Base-by-base conservation (phyloP, 2,797 vertebrate genomes). In the Xenops minutus region DNA sequence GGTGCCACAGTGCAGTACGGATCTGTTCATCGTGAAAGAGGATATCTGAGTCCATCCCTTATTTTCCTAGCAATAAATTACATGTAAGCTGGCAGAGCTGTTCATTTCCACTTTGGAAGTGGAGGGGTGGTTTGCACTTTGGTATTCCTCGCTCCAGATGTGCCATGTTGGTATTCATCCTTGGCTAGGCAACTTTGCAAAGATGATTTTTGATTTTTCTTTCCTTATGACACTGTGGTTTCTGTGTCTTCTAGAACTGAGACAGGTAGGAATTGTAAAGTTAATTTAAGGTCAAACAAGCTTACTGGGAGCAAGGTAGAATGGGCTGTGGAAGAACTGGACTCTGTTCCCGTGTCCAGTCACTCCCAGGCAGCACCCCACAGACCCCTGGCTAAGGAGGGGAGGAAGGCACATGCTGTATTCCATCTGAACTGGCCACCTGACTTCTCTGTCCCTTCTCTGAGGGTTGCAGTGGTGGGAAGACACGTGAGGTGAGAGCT, bases 61-160 rank as follows among this genome's bases (percentile, higher is more conserved):
- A 30, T 84, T 95, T 93, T 93, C 51, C 37, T 66, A 75, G 51
- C 83, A 59, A 41, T 88, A 92, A 93, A 85, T 92, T 51, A 43
- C 24, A 19, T 34, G 29, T 37, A 44, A 76, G 41, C 34, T 94
- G 83, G 44, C 39, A 90, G 55, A 96, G 63, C 51, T 6, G 0
- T 79, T 82, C n/a, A 26, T 89, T 97, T 90, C 62, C 61, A 66
- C 77, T 71, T 92, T 2, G 49, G 21, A 12, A 21, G 43, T 34
- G 71, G 51, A 74, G 52, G 23, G 24, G 14, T 9, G 12, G 15
- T 84, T 93, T 94, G 48, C 43, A 27, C 51, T 32, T 82, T 2
- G 37, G 44, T 69, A 5, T 80, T 85, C 55, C 39, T 61, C 49
- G 36, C 63, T 66, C 22, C 68, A 73, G 52, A 41, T 10, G 2